Evolutionary conservation across 2,797 vertebrate genomes (phyloP).

Genomic region (Lepidocolaptes lacrymiger): DNA sequence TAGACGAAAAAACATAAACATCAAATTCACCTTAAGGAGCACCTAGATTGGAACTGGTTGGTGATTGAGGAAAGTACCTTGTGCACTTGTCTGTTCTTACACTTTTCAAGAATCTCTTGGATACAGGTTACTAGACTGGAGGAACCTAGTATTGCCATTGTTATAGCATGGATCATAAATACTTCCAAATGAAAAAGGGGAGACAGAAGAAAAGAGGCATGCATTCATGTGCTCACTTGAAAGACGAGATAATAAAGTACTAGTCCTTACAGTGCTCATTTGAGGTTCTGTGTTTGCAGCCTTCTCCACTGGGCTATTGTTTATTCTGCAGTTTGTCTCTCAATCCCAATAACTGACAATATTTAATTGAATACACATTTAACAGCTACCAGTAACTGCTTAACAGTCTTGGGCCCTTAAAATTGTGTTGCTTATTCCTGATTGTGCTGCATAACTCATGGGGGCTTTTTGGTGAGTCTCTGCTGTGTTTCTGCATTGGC

Average conservation of each 20-base stretch:
- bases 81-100: background rate
- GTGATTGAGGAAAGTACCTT: background rate
- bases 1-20: background rate
- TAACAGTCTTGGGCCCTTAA: background rate
- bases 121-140: background rate
- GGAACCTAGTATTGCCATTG: background rate
- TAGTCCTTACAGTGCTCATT: background rate
- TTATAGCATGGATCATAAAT: background rate
- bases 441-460: background rate
- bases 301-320: background rate
- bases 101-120: background rate
- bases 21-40: background rate
- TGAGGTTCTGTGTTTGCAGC: background rate
- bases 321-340: background rate
- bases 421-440: background rate
- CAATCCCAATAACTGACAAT: background rate
- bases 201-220: background rate
- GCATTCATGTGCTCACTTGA: background rate
- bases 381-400: background rate
- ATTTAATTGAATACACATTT: background rate
- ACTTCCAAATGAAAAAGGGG: background rate
- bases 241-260: background rate
- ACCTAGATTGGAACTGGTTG: background rate
- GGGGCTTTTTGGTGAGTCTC: background rate
- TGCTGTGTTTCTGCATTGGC: background rate